phyloP scores from a whole-genome alignment of 1,140 invertebrate species.

The Drosophila pruinosa region DNA sequence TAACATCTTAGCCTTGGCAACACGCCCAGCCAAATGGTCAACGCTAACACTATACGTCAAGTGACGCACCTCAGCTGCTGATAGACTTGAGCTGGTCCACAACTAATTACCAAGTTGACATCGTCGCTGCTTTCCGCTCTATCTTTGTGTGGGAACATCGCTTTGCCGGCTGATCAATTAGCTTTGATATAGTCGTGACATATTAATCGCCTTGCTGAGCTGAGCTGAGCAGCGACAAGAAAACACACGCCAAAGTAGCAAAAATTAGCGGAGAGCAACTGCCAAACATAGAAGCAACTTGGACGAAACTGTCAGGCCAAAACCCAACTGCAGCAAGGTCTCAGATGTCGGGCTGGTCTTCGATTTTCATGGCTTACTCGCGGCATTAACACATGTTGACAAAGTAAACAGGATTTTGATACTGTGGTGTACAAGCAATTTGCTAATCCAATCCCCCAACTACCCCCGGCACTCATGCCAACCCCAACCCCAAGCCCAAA shows the following conservation, averaged over 20 bases:
- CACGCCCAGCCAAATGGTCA: not conserved
- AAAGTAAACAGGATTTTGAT: slow-evolving; percentile 79
- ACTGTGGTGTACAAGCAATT: slow-evolving; percentile 63
- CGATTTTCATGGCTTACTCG: slow-evolving; percentile 63
- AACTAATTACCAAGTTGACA: slow-evolving; percentile 35
- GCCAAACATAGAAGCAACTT: slow-evolving; percentile 1
- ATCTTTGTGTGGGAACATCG: not conserved
- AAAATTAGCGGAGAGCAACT: slow-evolving; percentile 32
- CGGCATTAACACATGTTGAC: slow-evolving; percentile 80
- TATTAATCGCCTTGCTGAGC: slow-evolving; percentile 67
- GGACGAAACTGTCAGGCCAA: not conserved
- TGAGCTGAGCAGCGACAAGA: no score
- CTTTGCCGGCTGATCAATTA: slow-evolving; percentile 65
- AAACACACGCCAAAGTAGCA: slow-evolving; percentile 55
- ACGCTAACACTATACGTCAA: slow-evolving; percentile 46
- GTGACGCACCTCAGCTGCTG: slow-evolving; percentile 5
- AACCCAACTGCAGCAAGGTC: not conserved
- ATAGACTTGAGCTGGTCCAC: not conserved
- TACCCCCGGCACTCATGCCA: not conserved
- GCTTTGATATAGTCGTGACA: slow-evolving; percentile 76
- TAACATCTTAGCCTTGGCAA: not conserved
- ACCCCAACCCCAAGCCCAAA: no score
- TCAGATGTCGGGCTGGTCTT: slow-evolving; percentile 55
- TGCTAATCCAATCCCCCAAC: slow-evolving; percentile 37
- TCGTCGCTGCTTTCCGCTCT: slow-evolving; percentile 1